Conservation (phyloP, 2,797 vertebrate species). For the Perdix hodgsoniae region DNA sequence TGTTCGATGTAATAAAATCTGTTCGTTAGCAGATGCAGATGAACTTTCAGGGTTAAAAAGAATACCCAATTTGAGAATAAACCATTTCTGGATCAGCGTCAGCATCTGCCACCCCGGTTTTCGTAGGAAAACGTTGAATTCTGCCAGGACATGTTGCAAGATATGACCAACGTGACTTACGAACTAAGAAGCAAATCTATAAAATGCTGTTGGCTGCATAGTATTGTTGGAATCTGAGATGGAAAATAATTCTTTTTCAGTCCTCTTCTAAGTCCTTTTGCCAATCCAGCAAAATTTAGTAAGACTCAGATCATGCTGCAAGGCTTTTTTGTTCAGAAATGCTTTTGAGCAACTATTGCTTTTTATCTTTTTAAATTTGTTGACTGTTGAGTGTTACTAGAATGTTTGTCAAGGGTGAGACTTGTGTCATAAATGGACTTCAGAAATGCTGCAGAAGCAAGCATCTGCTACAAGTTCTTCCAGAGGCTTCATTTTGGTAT, state of each 20-base stretch:
- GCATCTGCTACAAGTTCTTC: neutral
- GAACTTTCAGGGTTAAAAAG: slow-evolving; percentile 53
- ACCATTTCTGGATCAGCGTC: slow-evolving; percentile 22
- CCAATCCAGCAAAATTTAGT: slow-evolving; percentile 37
- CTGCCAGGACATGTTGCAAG: slow-evolving; percentile 72
- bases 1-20: neutral
- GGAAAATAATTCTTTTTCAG: slow-evolving; percentile 40
- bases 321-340: slow-evolving; percentile 30
- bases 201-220: slow-evolving; percentile 55
- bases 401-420: neutral
- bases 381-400: neutral
- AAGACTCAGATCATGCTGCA: slow-evolving; percentile 17
- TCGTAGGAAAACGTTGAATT: slow-evolving; percentile 58
- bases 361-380: neutral
- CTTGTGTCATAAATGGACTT: neutral
- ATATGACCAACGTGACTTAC: slow-evolving; percentile 65
- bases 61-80: slow-evolving; percentile 16
- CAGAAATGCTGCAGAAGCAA: neutral
- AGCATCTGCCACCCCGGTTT: slow-evolving; percentile 55
- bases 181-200: slow-evolving; percentile 34
- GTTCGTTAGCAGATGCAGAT: neutral
- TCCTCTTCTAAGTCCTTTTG: slow-evolving; percentile 22
- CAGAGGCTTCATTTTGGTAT: neutral
- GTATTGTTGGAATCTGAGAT: slow-evolving; percentile 62
- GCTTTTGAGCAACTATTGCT: slow-evolving; percentile 14